Conservation (phyloP, 64 coral and sea anemone genomes). For the Astreopora myriophthalma region DNA sequence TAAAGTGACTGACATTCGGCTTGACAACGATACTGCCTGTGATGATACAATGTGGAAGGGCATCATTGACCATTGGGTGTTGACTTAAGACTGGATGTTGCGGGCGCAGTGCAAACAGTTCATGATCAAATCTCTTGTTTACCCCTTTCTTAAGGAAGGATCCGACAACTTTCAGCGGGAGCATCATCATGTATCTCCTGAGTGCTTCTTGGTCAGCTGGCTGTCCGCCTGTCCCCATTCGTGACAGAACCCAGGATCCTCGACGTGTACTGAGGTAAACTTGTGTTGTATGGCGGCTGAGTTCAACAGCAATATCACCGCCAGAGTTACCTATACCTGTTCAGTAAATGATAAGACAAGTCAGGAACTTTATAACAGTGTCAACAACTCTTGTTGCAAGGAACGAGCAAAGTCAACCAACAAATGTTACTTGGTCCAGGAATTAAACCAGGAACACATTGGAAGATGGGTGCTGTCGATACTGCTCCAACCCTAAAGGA, state of each 20-base stretch:
- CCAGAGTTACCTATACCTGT: slow-evolving; percentile 95
- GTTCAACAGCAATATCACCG: slow-evolving; percentile 87
- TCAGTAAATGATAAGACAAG: neutral
- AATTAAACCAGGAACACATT: too few relatives aligned
- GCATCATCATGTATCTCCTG: neutral
- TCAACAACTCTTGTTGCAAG: too few relatives aligned
- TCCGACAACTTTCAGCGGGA: neutral
- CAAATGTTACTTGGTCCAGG: too few relatives aligned
- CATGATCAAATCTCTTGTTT: slow-evolving; percentile 79
- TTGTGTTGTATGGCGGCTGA: slow-evolving; percentile 74
- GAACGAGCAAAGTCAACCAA: too few relatives aligned
- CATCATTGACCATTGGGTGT: slow-evolving; percentile 90
- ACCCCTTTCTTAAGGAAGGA: neutral
- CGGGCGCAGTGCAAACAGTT: slow-evolving; percentile 46
- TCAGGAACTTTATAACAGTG: neutral
- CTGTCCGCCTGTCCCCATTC: slow-evolving; percentile 56
- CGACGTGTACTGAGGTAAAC: slow-evolving; percentile 92
- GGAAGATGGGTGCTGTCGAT: too few relatives aligned
- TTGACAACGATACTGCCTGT: slow-evolving; percentile 70
- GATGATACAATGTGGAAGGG: slow-evolving; percentile 74
- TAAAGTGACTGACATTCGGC: slow-evolving; percentile 78
- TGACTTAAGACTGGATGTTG: slow-evolving; percentile 60
- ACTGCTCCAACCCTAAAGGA: too few relatives aligned
- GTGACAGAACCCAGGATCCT: slow-evolving; percentile 91
- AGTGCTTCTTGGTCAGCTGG: slow-evolving; percentile 56